Evolutionary conservation across 1,140 invertebrate genomes (phyloP), one percentile per base, ranked within the genome.

Genomic region (Drosophila quadrilineata): DNA sequence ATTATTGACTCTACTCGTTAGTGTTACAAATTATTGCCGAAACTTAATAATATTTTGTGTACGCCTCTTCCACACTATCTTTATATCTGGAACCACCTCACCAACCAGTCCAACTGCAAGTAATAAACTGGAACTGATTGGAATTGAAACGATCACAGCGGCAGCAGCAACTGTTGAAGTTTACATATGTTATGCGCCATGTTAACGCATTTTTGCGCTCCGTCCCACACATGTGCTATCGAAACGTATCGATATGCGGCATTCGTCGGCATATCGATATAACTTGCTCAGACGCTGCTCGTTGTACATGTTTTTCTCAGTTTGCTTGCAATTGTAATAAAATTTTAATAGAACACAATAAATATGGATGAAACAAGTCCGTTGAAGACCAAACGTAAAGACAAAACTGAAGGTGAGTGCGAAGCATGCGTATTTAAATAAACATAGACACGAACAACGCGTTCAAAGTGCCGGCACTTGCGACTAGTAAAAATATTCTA

Each of bases 401-500:
- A 85, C 12, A 73, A 73, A 46, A 33, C 33, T 14, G 77, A 82
- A 82, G 77, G 77, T 82, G 63, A 82, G 77, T 82, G 56, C n/a
- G 33, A 70, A 73, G 60, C 38, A 40, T 14, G 24, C 16, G 38
- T 56, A 74, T 36, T 21, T 38, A 35, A 57, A 31, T 49, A 68
- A 63, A 36, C n/a, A n/a, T 66, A 62, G 38, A 38, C 12, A 26
- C 36, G 40, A 36, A 28, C 52, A 67, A 35, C 43, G 40, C 45
- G 60, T 21, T 21, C 54, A 54, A 50, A 63, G 77, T 72, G 73
- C 76, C 76, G 76, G 76, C 77, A 82, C 60, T n/a, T n/a, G n/a
- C n/a, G 68, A 45, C 43, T 46, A 66, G 52, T 50, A 41, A 22
- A 50, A 26, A 16, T 36, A 5, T 36, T 21, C n/a, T n/a, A n/a